Evolutionary conservation across 1,140 invertebrate species (phyloP).

Genomic region (Papilio machaon): DNA sequence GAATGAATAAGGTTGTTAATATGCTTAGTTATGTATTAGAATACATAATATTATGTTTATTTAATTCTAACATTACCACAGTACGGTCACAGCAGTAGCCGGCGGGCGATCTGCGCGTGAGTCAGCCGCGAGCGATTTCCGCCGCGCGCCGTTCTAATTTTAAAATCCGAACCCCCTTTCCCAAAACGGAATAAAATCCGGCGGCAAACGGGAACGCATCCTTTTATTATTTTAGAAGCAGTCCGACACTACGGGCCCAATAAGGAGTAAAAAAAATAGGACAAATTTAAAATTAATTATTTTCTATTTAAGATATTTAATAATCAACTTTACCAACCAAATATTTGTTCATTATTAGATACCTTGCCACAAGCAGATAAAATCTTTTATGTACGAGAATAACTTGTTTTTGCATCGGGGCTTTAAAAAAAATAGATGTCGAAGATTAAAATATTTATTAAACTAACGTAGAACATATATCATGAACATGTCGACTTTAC

Average conservation of each 20-base stretch:
- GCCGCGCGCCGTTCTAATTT: constrained; percentile 53
- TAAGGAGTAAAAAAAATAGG: neutral
- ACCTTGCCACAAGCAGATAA: too few species aligned
- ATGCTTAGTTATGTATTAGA: neutral
- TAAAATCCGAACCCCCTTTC: constrained; percentile 58
- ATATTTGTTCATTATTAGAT: too few species aligned
- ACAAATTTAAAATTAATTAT: neutral
- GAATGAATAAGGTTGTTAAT: too few species aligned
- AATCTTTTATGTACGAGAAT: too few species aligned
- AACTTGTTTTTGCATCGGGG: too few species aligned
- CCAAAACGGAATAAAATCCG: constrained; percentile 61
- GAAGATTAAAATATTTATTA: too few species aligned
- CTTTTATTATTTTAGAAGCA: constrained; percentile 54
- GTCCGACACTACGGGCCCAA: constrained; percentile 1
- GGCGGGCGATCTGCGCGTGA: constrained; percentile 46
- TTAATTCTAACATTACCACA: constrained; percentile 6
- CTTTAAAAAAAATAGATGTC: too few species aligned
- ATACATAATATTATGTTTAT: constrained; percentile 1
- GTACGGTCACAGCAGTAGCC: neutral
- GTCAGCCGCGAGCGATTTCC: constrained; percentile 59
- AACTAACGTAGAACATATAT: too few species aligned
- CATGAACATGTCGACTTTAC: too few species aligned
- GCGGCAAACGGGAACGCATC: constrained; percentile 50
- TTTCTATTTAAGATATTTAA: neutral
- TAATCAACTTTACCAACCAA: too few species aligned